phyloP scores from a whole-genome alignment of 2,888 invertebrate genomes.

The Scrobipalpa costella region DNA sequence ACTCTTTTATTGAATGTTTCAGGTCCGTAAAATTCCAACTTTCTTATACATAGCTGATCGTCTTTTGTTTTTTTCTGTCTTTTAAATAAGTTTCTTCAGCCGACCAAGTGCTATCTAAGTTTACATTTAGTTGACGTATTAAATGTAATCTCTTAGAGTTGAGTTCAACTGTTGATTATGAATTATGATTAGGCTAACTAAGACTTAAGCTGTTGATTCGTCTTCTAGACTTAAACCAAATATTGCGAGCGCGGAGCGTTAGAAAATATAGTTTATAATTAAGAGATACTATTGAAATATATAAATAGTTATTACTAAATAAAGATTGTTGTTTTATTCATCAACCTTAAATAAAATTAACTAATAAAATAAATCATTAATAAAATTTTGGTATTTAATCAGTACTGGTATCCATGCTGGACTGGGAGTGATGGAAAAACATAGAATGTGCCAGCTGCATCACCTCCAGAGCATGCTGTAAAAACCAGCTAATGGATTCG shows the following conservation, averaged over 20 bases:
- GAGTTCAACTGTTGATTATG: conserved; percentile 71
- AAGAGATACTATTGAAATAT: conserved; percentile 81
- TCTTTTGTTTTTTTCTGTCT: background rate
- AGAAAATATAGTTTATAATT: conserved; percentile 73
- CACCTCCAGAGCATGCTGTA: too few species aligned
- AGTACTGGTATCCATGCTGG: too few species aligned
- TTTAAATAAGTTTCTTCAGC: conserved; percentile 2
- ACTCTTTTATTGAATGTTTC: too few species aligned
- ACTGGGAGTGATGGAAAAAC: too few species aligned
- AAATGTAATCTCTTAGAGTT: conserved; percentile 70
- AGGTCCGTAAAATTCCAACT: too few species aligned
- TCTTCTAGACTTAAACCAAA: conserved; percentile 79
- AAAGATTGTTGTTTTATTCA: conserved; percentile 55
- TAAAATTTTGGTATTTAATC: background rate
- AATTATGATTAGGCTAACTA: conserved; percentile 42
- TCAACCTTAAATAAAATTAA: background rate
- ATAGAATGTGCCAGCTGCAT: too few species aligned
- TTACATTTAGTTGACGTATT: conserved; percentile 66
- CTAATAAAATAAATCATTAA: background rate
- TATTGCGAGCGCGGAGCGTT: conserved; percentile 78
- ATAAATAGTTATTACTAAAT: conserved; percentile 76
- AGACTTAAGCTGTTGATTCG: conserved; percentile 64
- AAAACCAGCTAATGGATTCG: too few species aligned
- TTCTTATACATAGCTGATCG: background rate
- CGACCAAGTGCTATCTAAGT: conserved; percentile 52